These are phyloP conservation scores for Indri indri DNA, from an alignment of 2,113 vertebrate species.

Conservation along the genomic window DNA sequence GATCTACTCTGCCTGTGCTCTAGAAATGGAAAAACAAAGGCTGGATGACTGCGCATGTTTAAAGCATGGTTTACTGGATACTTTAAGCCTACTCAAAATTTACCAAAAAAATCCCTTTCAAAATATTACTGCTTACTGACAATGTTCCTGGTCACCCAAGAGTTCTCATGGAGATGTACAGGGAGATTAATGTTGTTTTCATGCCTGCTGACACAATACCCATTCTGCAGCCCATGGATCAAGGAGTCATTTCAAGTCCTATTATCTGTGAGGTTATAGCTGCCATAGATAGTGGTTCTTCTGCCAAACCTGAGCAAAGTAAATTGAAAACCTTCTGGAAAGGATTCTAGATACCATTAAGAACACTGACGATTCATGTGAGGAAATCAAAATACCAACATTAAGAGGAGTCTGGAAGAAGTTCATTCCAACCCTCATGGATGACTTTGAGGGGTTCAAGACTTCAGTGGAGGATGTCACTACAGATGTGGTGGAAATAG, in stretches of 20 bases:
- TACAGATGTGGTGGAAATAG: neutral
- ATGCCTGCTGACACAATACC: neutral
- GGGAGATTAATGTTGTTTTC: neutral
- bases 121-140: neutral
- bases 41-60: neutral
- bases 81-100: neutral
- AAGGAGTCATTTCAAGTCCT: neutral
- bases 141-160: neutral
- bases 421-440: neutral
- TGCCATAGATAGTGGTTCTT: neutral
- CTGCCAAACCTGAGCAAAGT: neutral
- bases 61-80: neutral
- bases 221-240: neutral
- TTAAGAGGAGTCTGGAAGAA: neutral
- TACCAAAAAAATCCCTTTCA: neutral
- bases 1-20: neutral
- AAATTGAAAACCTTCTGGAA: neutral
- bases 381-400: neutral
- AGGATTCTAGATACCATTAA: neutral
- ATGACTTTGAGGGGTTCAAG: neutral
- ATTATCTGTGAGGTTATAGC: neutral
- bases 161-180: neutral
- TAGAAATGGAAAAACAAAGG: neutral
- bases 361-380: neutral
- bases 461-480: neutral